Evolutionary conservation across 1,140 invertebrate species (phyloP), one percentile per base, ranked within the genome.

Genomic region (Neodiprion virginianus): DNA sequence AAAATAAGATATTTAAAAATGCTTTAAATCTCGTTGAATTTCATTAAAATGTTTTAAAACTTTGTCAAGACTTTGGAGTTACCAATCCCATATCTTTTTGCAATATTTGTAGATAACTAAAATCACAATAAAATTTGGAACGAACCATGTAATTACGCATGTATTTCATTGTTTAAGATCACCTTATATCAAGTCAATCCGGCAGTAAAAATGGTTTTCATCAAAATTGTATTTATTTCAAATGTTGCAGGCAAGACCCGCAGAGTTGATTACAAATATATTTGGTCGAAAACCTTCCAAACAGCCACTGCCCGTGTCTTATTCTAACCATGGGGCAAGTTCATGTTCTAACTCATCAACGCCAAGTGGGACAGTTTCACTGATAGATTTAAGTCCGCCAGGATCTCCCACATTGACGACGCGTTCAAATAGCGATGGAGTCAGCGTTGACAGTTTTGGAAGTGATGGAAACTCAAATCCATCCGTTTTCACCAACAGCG

Each of bases 391-490:
- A 8, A 88, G 87, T 79, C 93, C 93, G 1, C 92, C 93, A 0
- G 92, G 92, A 74, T 94, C 93, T 12, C 93, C 93, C 48, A 94
- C 92, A 3, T 92, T 93, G 48, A 93, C 93, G 8, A 93, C 92
- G 8, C 89, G 93, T 69, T 94, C 93, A 0, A 93, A 92, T 79
- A 94, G 93, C 80, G 93, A 94, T 81, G 93, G 92, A 28, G 89
- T 93, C 0, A 94, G 93, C 82, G 90, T 94, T 2, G 92, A 94
- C 78, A 94, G 93, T 81, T 94, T 94, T 79, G 93, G 93, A 69
- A 94, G 93, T 47, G 93, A 94, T 82, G 90, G 91, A n/a, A 92
- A 91, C 28, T 90, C 90, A 7, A 92, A 91, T 73, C 91, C 91
- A 8, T 89, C 89, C 79, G 76, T 87, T 85, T 83, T 90, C 81